Evolutionary conservation across 2,888 invertebrate species (phyloP), one percentile per base, ranked within the genome.

Genomic region (Dendrolimus houi): DNA sequence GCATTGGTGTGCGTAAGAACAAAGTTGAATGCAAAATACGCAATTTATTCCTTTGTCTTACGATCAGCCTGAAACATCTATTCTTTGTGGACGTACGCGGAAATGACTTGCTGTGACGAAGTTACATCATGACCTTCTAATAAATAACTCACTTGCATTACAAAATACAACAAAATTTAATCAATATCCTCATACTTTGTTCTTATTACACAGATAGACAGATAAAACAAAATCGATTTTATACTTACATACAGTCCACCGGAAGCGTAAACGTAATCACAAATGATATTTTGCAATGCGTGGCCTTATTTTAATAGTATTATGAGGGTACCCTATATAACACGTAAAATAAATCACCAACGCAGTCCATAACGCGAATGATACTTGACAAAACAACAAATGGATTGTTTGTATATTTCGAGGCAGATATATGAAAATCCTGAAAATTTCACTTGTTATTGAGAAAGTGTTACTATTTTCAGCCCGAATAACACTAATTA

Each of bases 401-500:
- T 84, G 85, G 83, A 85, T 85, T 77, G 74, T 66, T 76, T 75
- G 41, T 53, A 14, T 41, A 59, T 41, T 56, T 55, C 54, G 47
- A 53, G n/a, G 41, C 52, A 47, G 41, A 8, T 56, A 54, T 67
- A 64, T 61, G 58, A 59, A 63, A 58, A 60, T 55, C 60, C 65
- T 60, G 72, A 72, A 62, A 85, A 83, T 79, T 85, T 71, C 75
- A 79, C 75, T 47, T 47, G 29, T 29, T 29, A 29, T 29, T 2
- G 29, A 29, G 29, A 71, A 81, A 83, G 79, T 77, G 75, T 78
- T 83, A 85, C 79, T 68, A 70, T 70, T 72, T 70, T 66, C 61
- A 69, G 69, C 74, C 73, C 69, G 74, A 79, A 76, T 77, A 72
- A 80, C 87, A 88, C 88, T 83, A 71, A 77, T 81, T 77, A 89